Evolutionary conservation across 1,140 invertebrate species (phyloP), one percentile per base, ranked within the genome.

Genomic region (Popillia japonica): DNA sequence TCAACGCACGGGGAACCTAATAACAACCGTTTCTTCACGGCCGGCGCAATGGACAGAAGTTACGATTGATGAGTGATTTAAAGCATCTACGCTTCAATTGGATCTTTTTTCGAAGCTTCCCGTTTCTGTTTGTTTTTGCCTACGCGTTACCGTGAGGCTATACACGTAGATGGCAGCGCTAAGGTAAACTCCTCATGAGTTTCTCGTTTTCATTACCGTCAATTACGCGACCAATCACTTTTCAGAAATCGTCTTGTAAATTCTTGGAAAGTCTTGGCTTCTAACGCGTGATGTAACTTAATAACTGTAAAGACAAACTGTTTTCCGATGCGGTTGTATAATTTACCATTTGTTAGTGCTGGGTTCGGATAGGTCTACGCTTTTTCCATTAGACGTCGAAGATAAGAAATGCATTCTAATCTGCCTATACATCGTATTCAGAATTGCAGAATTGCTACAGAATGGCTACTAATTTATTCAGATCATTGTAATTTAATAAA

Each of bases 11-110:
- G 11, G 11, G 17, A 48, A n/a, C 11, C 44, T 48, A 48, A 48
- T 48, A 48, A 48, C 44, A 48, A 48, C 44, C 44, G 44, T 48
- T 48, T 48, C 44, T 48, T 48, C 44, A 48, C 44, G 44, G 44
- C 17, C n/a, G n/a, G n/a, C n/a, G 44, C n/a, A 48, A 48, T 14
- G 17, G 44, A 48, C 44, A 48, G 44, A 48, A 48, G 44, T 48
- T 48, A 48, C 44, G 44, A 48, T 48, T 48, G 44, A 48, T 48
- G 44, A 11, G 44, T 48, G 44, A 48, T 48, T 48, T 48, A 48
- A n/a, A 48, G 44, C 44, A 14, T 10, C 44, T 48, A 10, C 44
- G 44, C 11, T n/a, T 48, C 44, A 48, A 48, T 48, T 48, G 44
- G 44, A 48, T 48, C 44, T 48, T 48, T 48, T 48, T 48, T 48